phyloP scores from a whole-genome alignment of 2,888 invertebrate species.

The Polia nebulosa region DNA sequence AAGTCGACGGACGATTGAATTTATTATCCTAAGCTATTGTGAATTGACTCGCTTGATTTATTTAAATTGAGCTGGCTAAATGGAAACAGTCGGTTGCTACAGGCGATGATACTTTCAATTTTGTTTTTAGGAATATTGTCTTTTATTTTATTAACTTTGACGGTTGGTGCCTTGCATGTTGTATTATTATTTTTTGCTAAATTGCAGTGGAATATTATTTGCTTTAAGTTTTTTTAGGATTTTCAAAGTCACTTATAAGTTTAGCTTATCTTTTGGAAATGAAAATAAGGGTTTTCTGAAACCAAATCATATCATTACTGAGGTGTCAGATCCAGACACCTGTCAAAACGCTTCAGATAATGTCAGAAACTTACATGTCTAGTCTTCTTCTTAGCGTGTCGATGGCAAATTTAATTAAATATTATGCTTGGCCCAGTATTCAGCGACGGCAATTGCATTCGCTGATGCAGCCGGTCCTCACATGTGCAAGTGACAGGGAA shows the following conservation, averaged over 20 bases:
- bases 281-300: too few species aligned
- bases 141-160: constrained; percentile 2
- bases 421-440: too few species aligned
- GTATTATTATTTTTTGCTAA: too few species aligned
- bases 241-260: neutral
- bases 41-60: constrained; percentile 54
- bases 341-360: too few species aligned
- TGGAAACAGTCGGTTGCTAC: constrained; percentile 38
- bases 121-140: constrained; percentile 28
- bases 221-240: neutral
- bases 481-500: too few species aligned
- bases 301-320: too few species aligned
- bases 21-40: constrained; percentile 58
- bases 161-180: neutral
- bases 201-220: neutral
- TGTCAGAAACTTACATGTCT: too few species aligned
- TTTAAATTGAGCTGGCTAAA: constrained; percentile 53
- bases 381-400: too few species aligned
- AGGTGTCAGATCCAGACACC: too few species aligned
- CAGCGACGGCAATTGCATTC: too few species aligned
- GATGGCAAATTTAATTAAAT: too few species aligned
- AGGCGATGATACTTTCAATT: constrained; percentile 39
- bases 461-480: too few species aligned
- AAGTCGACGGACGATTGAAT: constrained; percentile 55
- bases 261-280: neutral